Evolutionary conservation across 2,797 vertebrate genomes (phyloP).

Genomic region (Oreochromis grahami): DNA sequence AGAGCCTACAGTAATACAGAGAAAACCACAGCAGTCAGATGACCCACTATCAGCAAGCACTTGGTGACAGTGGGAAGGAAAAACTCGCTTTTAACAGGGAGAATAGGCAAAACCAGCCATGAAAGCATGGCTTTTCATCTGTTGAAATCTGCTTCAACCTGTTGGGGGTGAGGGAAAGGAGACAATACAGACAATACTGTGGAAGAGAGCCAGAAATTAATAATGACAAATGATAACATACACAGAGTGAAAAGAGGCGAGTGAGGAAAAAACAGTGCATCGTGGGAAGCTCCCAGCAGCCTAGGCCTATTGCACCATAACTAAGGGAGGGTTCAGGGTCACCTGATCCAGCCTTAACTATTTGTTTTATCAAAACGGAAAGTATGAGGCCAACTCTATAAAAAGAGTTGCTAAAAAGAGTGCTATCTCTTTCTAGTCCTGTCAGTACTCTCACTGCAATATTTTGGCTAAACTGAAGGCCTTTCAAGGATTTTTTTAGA

Average conservation of each 20-base stretch:
- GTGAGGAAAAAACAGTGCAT: background rate
- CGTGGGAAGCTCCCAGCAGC: background rate
- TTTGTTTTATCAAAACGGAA: background rate
- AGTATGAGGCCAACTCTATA: background rate
- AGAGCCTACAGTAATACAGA: background rate
- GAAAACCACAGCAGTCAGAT: background rate
- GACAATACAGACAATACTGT: background rate
- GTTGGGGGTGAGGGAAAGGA: background rate
- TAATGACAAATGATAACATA: background rate
- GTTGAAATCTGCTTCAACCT: background rate
- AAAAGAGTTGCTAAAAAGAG: background rate
- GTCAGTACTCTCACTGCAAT: background rate
- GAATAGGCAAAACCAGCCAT: background rate
- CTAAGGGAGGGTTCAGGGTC: background rate
- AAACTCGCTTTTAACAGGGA: background rate
- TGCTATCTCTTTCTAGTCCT: background rate
- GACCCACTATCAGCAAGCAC: background rate
- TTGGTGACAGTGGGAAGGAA: background rate
- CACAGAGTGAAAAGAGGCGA: background rate
- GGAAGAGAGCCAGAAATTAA: background rate
- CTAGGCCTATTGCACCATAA: background rate
- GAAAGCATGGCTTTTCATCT: background rate
- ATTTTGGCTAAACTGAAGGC: background rate
- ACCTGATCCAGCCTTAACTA: background rate
- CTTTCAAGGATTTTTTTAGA: background rate